Evolutionary conservation across 2,888 invertebrate species (phyloP).

Genomic region (Nymphalis c-album): DNA sequence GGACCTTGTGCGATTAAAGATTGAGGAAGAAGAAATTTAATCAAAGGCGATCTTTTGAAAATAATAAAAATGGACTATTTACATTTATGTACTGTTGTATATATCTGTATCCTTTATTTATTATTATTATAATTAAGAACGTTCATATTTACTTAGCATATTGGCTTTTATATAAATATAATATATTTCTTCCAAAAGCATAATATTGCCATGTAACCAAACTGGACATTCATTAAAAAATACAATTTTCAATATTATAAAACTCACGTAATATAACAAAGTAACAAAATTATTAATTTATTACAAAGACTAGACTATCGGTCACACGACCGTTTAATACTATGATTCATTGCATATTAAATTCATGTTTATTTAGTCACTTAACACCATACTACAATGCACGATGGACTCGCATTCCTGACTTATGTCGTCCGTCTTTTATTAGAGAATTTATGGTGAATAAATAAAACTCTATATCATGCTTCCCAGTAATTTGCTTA

Average conservation of each 20-base stretch:
- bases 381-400: slow-evolving; percentile 21
- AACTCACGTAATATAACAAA: not conserved
- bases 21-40: too few species aligned
- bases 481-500: not conserved
- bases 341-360: slow-evolving; percentile 33
- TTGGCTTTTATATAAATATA: too few species aligned
- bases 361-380: slow-evolving; percentile 32
- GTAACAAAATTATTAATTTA: not conserved
- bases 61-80: too few species aligned
- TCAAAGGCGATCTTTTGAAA: too few species aligned
- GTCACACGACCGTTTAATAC: slow-evolving; percentile 18
- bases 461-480: not conserved
- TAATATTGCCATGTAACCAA: too few species aligned
- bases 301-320: not conserved
- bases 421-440: slow-evolving; percentile 21
- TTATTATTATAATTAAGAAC: too few species aligned
- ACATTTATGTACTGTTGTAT: too few species aligned
- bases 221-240: too few species aligned
- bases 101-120: too few species aligned
- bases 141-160: too few species aligned
- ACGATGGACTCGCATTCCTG: slow-evolving; percentile 24
- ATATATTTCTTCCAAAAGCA: too few species aligned
- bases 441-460: slow-evolving; percentile 16
- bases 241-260: not conserved
- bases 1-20: too few species aligned